A percentile compares a stretch with the other conserved stretches of the same genome.
Evolutionary conservation across 1,140 invertebrate genomes (phyloP).

Genomic region (Homarus americanus): DNA sequence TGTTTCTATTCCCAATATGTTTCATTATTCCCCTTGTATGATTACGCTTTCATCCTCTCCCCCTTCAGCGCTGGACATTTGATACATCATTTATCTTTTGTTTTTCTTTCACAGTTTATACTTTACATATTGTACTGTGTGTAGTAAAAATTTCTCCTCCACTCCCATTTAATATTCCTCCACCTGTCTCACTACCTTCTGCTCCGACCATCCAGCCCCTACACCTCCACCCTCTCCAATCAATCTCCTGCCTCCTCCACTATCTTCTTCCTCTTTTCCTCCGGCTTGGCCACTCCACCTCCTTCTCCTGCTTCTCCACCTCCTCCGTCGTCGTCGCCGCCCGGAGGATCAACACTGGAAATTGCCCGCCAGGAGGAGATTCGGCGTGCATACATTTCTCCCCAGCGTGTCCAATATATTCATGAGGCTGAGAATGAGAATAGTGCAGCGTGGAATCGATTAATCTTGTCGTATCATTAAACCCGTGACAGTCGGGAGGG

Average conservation of each 20-base stretch:
- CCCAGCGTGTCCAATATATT: constrained; percentile 61
- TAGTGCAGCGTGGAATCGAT: constrained; percentile 55
- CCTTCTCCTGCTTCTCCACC: background rate
- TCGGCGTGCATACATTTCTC: constrained; percentile 41
- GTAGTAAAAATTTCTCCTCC: background rate
- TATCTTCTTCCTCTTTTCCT: too few relatives aligned
- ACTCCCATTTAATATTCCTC: background rate
- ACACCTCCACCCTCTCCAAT: background rate
- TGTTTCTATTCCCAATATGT: background rate
- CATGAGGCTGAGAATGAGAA: constrained; percentile 68
- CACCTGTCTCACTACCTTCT: background rate
- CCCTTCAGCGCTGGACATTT: background rate
- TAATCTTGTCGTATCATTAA: constrained; percentile 72
- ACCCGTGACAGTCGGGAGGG: constrained; percentile 58
- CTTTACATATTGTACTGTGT: background rate
- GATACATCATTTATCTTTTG: background rate
- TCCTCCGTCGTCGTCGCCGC: background rate
- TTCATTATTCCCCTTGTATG: background rate
- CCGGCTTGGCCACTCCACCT: background rate
- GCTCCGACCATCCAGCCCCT: background rate
- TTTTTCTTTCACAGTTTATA: background rate
- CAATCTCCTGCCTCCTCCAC: background rate
- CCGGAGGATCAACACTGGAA: constrained; percentile 18
- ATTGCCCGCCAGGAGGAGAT: constrained; percentile 1
- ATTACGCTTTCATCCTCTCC: background rate